Evolutionary conservation across 2,797 vertebrate genomes (phyloP).

Genomic region (Danio kyathit): DNA sequence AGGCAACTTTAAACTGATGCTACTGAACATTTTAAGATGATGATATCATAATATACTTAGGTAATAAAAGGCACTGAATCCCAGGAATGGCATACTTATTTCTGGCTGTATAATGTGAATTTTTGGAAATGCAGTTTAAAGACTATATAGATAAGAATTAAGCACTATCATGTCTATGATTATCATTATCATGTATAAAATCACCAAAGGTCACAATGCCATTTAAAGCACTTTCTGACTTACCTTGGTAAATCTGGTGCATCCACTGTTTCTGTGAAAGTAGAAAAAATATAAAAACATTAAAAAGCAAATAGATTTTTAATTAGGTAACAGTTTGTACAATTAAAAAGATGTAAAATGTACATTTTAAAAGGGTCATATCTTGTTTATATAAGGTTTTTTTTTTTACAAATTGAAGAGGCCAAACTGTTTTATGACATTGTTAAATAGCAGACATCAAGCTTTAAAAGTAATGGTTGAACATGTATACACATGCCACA

Average conservation of each 20-base stretch:
- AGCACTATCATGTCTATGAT: not conserved
- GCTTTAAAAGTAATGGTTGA: not conserved
- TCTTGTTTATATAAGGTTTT: not conserved
- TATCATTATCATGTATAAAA: too few relatives aligned
- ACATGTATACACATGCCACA: not conserved
- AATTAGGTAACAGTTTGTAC: not conserved
- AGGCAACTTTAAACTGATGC: too few relatives aligned
- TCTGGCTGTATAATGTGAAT: not conserved
- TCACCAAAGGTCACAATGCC: not conserved
- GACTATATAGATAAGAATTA: too few relatives aligned
- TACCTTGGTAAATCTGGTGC: slow-evolving; percentile 78
- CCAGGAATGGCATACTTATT: too few relatives aligned
- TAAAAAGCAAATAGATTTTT: not conserved
- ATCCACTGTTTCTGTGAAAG: slow-evolving; percentile 71
- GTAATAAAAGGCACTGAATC: too few relatives aligned
- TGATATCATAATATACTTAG: too few relatives aligned
- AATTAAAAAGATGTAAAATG: not conserved
- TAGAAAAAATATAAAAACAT: slow-evolving; percentile 39
- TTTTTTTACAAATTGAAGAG: not conserved
- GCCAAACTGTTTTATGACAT: not conserved
- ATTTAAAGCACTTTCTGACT: slow-evolving; percentile 59
- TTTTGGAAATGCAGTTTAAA: too few relatives aligned
- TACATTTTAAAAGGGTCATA: not conserved
- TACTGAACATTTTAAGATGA: too few relatives aligned
- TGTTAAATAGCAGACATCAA: not conserved